A percentile compares a stretch with the other conserved stretches of the same genome.
Conservation (phyloP, 2,888 invertebrate species). For the Philhelius pedissequus region DNA sequence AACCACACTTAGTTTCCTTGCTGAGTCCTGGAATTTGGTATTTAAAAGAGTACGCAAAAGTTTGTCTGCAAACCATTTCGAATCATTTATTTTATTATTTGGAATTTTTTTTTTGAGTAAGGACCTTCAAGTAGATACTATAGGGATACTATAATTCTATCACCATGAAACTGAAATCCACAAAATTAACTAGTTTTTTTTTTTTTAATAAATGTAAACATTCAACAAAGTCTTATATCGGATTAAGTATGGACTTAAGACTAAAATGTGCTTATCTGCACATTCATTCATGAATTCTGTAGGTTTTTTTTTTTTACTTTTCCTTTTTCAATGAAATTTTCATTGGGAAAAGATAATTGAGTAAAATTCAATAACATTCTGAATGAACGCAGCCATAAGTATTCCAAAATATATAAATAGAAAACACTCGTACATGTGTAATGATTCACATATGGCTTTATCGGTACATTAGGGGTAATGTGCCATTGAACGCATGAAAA, state of each 20-base stretch:
- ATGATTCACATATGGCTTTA: neutral
- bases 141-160: no score
- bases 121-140: no score
- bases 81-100: no score
- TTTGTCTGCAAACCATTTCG: no score
- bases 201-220: no score
- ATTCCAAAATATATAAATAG: neutral
- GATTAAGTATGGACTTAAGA: neutral
- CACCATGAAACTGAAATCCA: no score
- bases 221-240: no score
- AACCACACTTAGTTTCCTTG: no score
- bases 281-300: neutral
- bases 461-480: constrained; percentile 20
- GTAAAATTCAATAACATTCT: constrained; percentile 24
- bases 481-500: constrained; percentile 30
- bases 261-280: neutral
- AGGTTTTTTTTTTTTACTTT: neutral
- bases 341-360: constrained; percentile 23
- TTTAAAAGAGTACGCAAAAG: no score
- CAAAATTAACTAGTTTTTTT: no score
- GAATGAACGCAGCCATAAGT: constrained; percentile 16
- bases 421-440: neutral
- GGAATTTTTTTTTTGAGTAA: no score
- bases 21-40: no score
- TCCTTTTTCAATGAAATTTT: neutral